These are phyloP conservation scores for Tauraco hartlaubi DNA, from an alignment of 2,797 vertebrate genomes.

Conservation along the genomic window DNA sequence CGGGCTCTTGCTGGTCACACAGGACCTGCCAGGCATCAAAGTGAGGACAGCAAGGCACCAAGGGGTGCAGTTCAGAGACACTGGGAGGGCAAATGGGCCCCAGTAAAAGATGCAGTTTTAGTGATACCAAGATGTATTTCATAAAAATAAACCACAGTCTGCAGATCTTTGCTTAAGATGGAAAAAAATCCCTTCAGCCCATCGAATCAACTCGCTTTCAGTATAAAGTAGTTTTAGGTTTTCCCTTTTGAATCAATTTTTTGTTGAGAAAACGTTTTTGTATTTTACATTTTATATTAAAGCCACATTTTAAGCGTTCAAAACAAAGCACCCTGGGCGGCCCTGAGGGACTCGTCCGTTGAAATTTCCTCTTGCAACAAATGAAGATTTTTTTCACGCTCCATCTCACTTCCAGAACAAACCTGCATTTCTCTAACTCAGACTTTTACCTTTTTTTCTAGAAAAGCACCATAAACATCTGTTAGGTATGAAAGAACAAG, in stretches of 20 bases:
- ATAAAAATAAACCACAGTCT: background rate
- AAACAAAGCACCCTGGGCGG: background rate
- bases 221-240: background rate
- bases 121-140: fast-evolving
- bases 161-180: background rate
- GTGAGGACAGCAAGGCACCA: background rate
- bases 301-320: background rate
- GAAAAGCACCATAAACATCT: background rate
- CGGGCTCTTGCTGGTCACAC: background rate
- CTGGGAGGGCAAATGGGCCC: background rate
- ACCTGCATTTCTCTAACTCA: background rate
- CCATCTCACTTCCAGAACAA: background rate
- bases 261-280: background rate
- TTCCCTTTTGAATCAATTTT: background rate
- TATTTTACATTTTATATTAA: background rate
- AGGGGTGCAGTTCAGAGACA: fast-evolving
- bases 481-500: fast-evolving
- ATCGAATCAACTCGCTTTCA: background rate
- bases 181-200: background rate
- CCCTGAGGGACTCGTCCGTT: fast-evolving
- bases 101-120: background rate
- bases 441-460: background rate
- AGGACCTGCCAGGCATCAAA: background rate
- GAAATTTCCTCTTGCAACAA: background rate
- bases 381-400: background rate